Percentiles rank a stretch among this genome's conserved stretches.
Evolutionary conservation across 1,140 invertebrate genomes (phyloP).

Genomic region (Mizuhopecten yessoensis): DNA sequence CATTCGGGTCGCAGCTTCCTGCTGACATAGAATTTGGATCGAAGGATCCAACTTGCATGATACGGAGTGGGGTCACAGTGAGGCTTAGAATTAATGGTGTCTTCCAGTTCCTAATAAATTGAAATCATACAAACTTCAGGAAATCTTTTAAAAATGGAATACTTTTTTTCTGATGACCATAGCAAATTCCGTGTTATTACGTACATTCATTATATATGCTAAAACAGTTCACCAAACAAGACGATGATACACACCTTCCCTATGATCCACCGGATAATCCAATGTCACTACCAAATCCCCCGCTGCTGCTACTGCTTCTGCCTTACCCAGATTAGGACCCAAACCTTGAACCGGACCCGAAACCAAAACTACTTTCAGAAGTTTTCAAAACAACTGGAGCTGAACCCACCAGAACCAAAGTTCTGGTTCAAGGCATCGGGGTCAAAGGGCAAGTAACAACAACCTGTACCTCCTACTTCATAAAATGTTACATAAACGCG

Average conservation of each 20-base stretch:
- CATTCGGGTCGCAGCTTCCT: constrained; percentile 56
- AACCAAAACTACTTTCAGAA: neutral
- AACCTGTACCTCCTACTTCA: too few species aligned
- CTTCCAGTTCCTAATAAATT: neutral
- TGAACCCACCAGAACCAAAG: neutral
- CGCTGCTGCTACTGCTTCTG: neutral
- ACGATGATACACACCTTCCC: neutral
- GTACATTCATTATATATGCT: neutral
- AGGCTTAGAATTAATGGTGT: neutral
- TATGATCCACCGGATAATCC: constrained; percentile 47
- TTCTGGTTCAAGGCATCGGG: constrained; percentile 51
- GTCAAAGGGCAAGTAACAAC: constrained; percentile 41
- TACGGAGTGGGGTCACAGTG: constrained; percentile 1
- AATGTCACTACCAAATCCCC: constrained; percentile 30
- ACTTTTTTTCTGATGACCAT: neutral
- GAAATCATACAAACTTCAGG: neutral
- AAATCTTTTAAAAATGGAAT: neutral
- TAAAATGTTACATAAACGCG: too few species aligned
- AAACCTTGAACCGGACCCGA: neutral
- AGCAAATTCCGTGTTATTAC: neutral
- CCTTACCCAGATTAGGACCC: neutral
- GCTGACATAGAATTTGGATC: constrained; percentile 48
- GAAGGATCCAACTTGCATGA: constrained; percentile 50
- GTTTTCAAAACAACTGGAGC: constrained; percentile 34
- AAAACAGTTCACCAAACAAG: neutral